phyloP scores from a whole-genome alignment of 2,797 vertebrate genomes.

The Emys orbicularis region DNA sequence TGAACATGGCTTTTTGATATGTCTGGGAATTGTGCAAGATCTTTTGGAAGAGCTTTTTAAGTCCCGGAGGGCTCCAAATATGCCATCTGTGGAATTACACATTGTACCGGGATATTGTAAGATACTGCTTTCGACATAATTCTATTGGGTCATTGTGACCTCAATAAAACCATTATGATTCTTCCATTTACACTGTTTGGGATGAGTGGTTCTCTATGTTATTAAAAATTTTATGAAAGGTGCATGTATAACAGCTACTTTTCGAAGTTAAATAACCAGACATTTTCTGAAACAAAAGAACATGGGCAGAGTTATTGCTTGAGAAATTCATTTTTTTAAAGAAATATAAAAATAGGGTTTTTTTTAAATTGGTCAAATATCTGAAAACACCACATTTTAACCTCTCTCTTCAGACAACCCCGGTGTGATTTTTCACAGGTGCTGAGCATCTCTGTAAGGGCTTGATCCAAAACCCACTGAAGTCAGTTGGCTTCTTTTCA shows the following conservation, averaged over 20 bases:
- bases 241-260: neutral
- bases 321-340: neutral
- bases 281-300: neutral
- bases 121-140: neutral
- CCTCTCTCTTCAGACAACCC: neutral
- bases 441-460: neutral
- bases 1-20: neutral
- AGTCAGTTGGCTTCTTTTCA: neutral
- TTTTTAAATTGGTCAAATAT: neutral
- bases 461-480: neutral
- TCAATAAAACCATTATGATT: slow-evolving; percentile 11
- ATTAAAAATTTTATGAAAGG: neutral
- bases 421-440: neutral
- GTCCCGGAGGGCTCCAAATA: slow-evolving; percentile 22
- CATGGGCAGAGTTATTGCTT: neutral
- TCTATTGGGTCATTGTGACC: neutral
- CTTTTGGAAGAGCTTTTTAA: neutral
- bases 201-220: neutral
- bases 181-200: neutral
- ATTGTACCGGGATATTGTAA: slow-evolving; percentile 39
- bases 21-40: neutral
- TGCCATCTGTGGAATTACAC: neutral
- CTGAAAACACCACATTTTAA: neutral
- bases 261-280: neutral
- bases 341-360: neutral